These are phyloP conservation scores for Pristionchus exspectatus DNA, from an alignment of 2,888 invertebrate genomes.

Conservation along the genomic window DNA sequence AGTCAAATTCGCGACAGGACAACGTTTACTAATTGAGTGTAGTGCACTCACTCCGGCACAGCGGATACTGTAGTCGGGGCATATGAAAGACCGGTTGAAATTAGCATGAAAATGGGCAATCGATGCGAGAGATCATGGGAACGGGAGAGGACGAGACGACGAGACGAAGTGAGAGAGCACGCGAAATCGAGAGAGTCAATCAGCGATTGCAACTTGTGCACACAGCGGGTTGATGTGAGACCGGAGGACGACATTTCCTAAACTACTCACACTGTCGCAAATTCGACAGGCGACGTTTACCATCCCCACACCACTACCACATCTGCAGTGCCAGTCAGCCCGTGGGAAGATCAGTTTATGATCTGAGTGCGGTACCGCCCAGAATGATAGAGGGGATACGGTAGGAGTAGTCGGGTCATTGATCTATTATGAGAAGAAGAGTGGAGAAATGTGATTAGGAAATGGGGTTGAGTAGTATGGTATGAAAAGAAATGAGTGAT, in stretches of 20 bases:
- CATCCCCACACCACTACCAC: neutral
- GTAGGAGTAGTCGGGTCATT: slow-evolving; percentile 21
- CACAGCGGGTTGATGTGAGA: slow-evolving; percentile 22
- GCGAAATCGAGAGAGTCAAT: slow-evolving; percentile 38
- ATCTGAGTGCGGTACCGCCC: slow-evolving; percentile 25
- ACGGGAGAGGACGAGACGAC: slow-evolving; percentile 38
- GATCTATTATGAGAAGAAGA: slow-evolving; percentile 35
- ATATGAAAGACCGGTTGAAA: slow-evolving; percentile 49
- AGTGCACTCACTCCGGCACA: slow-evolving; percentile 5
- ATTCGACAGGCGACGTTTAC: slow-evolving; percentile 23
- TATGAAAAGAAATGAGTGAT: slow-evolving; percentile 48
- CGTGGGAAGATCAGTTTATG: slow-evolving; percentile 46
- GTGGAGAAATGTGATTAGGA: slow-evolving; percentile 20
- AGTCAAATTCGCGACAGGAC: slow-evolving; percentile 23
- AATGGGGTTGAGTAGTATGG: slow-evolving; percentile 2
- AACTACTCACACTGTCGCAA: neutral
- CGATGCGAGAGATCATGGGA: neutral
- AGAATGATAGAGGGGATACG: slow-evolving; percentile 8
- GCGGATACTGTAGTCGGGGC: slow-evolving; percentile 50
- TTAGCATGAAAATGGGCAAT: slow-evolving; percentile 48
- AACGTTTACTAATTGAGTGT: slow-evolving; percentile 45
- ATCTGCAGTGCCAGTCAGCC: neutral
- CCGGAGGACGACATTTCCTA: slow-evolving; percentile 21
- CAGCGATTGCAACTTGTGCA: slow-evolving; percentile 38
- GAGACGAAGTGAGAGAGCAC: slow-evolving; percentile 23